Conservation (phyloP, 1,140 invertebrate genomes). For the Matsumurasca onukii region DNA sequence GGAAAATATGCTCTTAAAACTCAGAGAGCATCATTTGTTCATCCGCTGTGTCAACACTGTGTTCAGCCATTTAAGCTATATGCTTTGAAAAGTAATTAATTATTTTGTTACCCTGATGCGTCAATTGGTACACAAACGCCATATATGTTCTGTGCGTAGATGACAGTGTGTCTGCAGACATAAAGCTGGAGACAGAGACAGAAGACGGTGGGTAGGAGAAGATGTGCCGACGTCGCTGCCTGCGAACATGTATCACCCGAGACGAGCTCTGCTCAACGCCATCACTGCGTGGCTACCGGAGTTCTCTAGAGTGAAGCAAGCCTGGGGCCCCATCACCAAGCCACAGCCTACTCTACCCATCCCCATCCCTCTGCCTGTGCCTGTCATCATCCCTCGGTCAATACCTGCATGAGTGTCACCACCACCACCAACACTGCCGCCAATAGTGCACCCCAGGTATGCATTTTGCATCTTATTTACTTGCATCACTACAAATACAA, state of each 20-base stretch:
- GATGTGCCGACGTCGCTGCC: constrained; percentile 72
- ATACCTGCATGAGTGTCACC: constrained; percentile 84
- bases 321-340: constrained; percentile 75
- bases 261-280: constrained; percentile 79
- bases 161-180: constrained; percentile 87
- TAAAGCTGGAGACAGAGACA: constrained; percentile 90
- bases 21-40: too few relatives aligned
- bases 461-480: too few relatives aligned
- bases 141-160: too few relatives aligned
- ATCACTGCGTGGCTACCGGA: constrained; percentile 92
- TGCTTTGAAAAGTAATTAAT: too few relatives aligned
- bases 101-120: too few relatives aligned
- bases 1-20: too few relatives aligned
- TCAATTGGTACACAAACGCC: too few relatives aligned
- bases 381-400: constrained; percentile 76
- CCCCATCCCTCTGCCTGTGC: constrained; percentile 69
- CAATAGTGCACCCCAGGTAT: constrained; percentile 39
- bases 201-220: constrained; percentile 68
- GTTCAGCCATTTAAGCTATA: too few relatives aligned
- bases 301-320: constrained; percentile 76
- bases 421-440: constrained; percentile 64
- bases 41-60: too few relatives aligned
- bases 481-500: too few relatives aligned
- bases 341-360: constrained; percentile 74
- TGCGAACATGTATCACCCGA: constrained; percentile 85